Evolutionary conservation across 2,797 vertebrate species (phyloP), one percentile per base, ranked within the genome.

Genomic region (Sebastolobus alascanus): DNA sequence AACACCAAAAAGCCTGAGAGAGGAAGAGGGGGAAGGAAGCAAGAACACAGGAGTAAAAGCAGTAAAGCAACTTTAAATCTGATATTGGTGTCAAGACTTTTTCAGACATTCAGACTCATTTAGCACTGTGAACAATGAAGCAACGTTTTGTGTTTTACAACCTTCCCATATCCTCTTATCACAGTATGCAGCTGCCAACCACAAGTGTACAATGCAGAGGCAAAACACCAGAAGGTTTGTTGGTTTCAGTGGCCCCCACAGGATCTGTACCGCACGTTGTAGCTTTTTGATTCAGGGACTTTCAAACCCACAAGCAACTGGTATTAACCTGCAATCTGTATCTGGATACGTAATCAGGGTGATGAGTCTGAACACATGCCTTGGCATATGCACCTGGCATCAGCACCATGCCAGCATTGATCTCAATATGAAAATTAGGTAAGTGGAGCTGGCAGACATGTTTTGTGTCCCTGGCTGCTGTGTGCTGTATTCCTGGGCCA

Each of bases 1-100:
- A 56, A 84, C 92, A 80, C 94, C 95, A 38, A 97, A 95, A 4
- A 96, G 77, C 73, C 95, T 96, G 18, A 46, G n/a, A 65, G 20
- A 37, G 22, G n/a, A 54, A 59, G 37, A 59, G 0, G n/a, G 22
- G 22, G 13, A 56, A 25, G 4, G 16, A 66, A 38, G 3, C 2
- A 20, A 35, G 16, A 59, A 52, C 55, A 75, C 6, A 43, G 14
- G 5, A 31, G 46, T 1, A 29, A 31, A 66, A 64, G 5, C 29
- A 8, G 9, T 8, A 25, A 20, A 38, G 13, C 16, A n/a, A 37
- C 43, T 56, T 71, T 8, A 5, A 2, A 33, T 4, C 22, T 16
- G 8, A 43, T 2, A 20, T 27, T 13, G 27, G 27, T 60, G 8
- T 60, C 22, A 25, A 55, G 50, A 52, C 25, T 2, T 27, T 10